phyloP scores from a whole-genome alignment of 2,888 invertebrate genomes.

The Ornithoptera priamus region DNA sequence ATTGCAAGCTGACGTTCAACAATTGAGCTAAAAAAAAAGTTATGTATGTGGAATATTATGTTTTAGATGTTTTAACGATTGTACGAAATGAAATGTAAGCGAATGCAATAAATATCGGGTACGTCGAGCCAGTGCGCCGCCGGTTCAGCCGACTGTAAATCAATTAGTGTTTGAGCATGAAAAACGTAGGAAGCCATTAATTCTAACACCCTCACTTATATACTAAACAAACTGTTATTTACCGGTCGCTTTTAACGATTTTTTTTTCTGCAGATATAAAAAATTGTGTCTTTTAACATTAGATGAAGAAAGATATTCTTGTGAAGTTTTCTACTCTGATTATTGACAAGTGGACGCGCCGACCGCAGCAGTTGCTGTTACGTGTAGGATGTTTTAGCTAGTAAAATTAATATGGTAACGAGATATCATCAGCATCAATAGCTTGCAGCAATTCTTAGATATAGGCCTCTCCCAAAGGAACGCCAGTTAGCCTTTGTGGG shows the following conservation, averaged over 20 bases:
- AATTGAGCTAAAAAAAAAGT: not conserved
- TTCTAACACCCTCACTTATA: slow-evolving; percentile 26
- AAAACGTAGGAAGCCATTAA: slow-evolving; percentile 27
- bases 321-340: too few species aligned
- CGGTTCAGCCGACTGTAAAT: slow-evolving; percentile 27
- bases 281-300: too few species aligned
- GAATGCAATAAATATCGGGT: slow-evolving; percentile 26
- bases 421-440: too few species aligned
- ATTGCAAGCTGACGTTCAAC: too few species aligned
- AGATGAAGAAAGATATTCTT: too few species aligned
- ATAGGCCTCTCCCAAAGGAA: too few species aligned
- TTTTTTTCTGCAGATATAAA: not conserved
- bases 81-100: slow-evolving; percentile 17
- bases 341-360: too few species aligned
- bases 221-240: slow-evolving; percentile 15
- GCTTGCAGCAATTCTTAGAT: too few species aligned
- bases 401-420: too few species aligned
- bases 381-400: too few species aligned
- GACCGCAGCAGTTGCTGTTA: too few species aligned
- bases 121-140: slow-evolving; percentile 19
- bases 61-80: slow-evolving; percentile 3
- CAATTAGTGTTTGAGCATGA: slow-evolving; percentile 28
- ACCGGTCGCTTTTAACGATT: slow-evolving; percentile 1
- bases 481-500: too few species aligned
- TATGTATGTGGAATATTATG: not conserved